Evolutionary conservation across 2,113 vertebrate genomes (phyloP).

Genomic region (Varanus salvator): DNA sequence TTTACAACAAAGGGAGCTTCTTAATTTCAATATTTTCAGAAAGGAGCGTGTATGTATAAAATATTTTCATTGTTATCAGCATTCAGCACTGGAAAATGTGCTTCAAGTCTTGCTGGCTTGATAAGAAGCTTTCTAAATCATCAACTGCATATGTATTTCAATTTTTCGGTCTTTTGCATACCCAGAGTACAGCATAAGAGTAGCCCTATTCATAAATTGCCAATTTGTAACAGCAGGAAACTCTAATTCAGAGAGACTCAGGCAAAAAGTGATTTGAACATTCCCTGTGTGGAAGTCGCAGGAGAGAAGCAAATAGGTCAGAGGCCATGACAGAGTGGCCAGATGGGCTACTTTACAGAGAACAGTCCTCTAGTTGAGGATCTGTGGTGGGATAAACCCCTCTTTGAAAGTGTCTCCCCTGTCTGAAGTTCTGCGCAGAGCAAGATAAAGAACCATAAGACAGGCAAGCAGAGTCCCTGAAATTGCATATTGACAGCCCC

Average conservation of each 20-base stretch:
- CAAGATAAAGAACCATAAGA: too few species aligned
- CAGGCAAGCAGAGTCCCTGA: too few species aligned
- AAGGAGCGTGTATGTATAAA: rapidly evolving
- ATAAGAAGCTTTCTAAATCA: background rate
- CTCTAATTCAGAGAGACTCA: background rate
- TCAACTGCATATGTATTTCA: background rate
- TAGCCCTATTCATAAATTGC: slow-evolving; percentile 5
- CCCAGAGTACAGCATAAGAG: slow-evolving; percentile 29
- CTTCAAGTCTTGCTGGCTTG: slow-evolving; percentile 35
- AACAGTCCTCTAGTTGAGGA: too few species aligned
- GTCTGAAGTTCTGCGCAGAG: too few species aligned
- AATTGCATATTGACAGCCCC: too few species aligned
- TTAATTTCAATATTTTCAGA: slow-evolving; percentile 5
- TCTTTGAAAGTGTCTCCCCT: too few species aligned
- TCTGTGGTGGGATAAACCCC: too few species aligned
- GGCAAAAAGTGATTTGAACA: background rate
- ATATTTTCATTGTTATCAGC: slow-evolving; percentile 1
- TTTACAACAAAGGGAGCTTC: background rate
- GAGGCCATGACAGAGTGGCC: background rate
- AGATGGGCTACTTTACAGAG: too few species aligned
- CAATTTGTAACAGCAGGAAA: slow-evolving; percentile 11
- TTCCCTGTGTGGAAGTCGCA: too few species aligned
- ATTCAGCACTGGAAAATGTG: background rate
- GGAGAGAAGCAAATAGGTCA: background rate
- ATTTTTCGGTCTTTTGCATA: background rate